These are phyloP conservation scores for Adrianichthys oophorus DNA, from an alignment of 2,797 vertebrate genomes.

Conservation along the genomic window DNA sequence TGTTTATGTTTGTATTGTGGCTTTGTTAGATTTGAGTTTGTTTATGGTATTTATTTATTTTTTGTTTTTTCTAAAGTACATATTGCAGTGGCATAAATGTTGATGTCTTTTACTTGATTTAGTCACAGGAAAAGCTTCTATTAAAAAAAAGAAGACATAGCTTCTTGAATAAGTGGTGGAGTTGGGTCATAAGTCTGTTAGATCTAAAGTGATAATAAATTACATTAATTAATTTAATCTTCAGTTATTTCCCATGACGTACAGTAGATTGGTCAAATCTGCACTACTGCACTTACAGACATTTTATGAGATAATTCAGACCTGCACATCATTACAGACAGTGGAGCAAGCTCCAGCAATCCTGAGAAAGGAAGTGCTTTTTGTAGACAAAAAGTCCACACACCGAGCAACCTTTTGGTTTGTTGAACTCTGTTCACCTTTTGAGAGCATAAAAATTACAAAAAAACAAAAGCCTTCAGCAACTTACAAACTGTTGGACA, in stretches of 20 bases:
- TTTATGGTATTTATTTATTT: no score
- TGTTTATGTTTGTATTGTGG: constrained; percentile 31
- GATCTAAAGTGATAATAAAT: constrained; percentile 16
- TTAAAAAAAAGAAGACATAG: no score
- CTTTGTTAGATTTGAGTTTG: constrained; percentile 34
- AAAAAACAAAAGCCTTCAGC: constrained; percentile 33
- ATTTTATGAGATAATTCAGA: constrained; percentile 34
- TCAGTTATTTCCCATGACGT: constrained; percentile 21
- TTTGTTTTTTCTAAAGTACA: constrained; percentile 28
- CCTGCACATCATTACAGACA: constrained; percentile 29
- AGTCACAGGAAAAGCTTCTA: no score
- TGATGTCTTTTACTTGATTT: no score
- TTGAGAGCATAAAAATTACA: constrained; percentile 41
- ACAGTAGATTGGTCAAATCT: constrained; percentile 30
- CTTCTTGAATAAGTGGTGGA: no score
- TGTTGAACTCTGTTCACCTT: constrained; percentile 21
- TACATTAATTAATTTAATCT: constrained; percentile 27
- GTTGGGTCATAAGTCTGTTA: background rate
- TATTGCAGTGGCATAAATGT: no score
- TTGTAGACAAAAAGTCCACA: constrained; percentile 38
- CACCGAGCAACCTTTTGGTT: constrained; percentile 23
- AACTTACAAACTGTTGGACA: constrained; percentile 26
- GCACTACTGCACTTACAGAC: constrained; percentile 10
- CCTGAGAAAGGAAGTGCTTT: constrained; percentile 25
- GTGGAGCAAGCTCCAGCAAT: constrained; percentile 23